Base-by-base conservation (phyloP, 1,140 invertebrate genomes). In the Neuroterus valhalla region DNA sequence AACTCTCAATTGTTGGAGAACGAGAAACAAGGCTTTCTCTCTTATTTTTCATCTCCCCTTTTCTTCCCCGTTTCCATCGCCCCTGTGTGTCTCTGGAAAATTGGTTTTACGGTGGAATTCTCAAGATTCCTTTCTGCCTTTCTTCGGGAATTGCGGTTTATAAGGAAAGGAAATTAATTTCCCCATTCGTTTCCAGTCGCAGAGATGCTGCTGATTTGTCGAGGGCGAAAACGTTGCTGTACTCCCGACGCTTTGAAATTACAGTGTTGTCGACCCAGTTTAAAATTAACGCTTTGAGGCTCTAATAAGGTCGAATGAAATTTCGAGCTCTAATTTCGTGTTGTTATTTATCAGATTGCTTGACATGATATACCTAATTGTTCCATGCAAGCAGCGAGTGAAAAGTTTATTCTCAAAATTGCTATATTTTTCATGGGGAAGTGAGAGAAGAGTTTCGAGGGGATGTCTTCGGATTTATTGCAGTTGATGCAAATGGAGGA, bases 1-100 rank as follows among this genome's bases (percentile, higher is more conserved):
- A 62, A 26, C 55, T 23, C 55, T 23, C 55, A 62, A 62, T 62
- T 62, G 55, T 62, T 62, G 14, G 15, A 5, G 21, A 26, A 72
- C 44, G 45, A 76, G 70, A 75, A 75, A 76, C 72, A 76, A 72
- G 76, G 66, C 69, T 72, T 73, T 43, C 14, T 62, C 26, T 62
- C 23, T 26, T 68, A 12, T 44, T 76, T 76, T 76, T 71, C 72
- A 68, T 62, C 46, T 48, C 42, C 52, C 12, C 44, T 45, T 70
- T 70, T 46, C 23, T 48, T 46, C 23, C 19, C 23, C 55, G 14
- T 50, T 48, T 14, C 62, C 50, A 21, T 19, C 67, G 14, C 66
- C 14, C 42, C 44, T 42, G 3, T 31, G 3, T 14, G 45, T 14
- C 38, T 46, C 1, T 31, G 26, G 23, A 62, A 62, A 62, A 62